Evolutionary conservation across 1,140 invertebrate genomes (phyloP), one percentile per base, ranked within the genome.

Genomic region (Colletes gigas): DNA sequence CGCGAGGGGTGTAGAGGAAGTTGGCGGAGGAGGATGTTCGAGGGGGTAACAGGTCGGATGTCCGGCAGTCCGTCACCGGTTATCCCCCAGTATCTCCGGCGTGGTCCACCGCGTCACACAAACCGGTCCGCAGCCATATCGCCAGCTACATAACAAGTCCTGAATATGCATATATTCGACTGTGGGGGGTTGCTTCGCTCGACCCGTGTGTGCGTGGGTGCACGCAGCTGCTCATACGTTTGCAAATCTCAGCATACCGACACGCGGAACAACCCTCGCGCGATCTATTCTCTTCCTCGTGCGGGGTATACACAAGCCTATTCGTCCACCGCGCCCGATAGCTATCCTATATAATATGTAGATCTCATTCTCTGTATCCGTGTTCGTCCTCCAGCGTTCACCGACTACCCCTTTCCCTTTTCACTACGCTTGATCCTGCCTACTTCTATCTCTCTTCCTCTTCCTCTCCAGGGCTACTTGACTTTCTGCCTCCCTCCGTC

Each of bases 41-140:
- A 76, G 81, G 89, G 83, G 90, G 89, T 93, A 93, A 92, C 92
- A 91, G 90, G 89, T 93, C 92, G 93, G 92, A 93, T 86, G 90
- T 93, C 92, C 93, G 92, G 92, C 90, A 92, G 92, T 93, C 90
- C 92, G 92, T 93, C 92, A 93, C 90, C 84, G 81, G 83, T 83
- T 91, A 90, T 90, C 89, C 87, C 78, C 81, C 83, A 85, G 86
- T 92, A 92, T 92, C 91, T 90, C 89, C 88, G 87, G 85, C 69
- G 76, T 80, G 68, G 87, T 80, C 78, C 85, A 75, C 72, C 85
- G 70, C 84, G 83, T 87, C 83, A 80, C 75, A 82, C 76, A 76
- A 75, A 81, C 85, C 83, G 84, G 75, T 62, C 76, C 84, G 78
- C 83, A 80, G 84, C 81, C 89, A 89, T 90, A 90, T 89, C 89